Evolutionary conservation across 1,140 invertebrate species (phyloP).

Genomic region (Tigriopus japonicus): DNA sequence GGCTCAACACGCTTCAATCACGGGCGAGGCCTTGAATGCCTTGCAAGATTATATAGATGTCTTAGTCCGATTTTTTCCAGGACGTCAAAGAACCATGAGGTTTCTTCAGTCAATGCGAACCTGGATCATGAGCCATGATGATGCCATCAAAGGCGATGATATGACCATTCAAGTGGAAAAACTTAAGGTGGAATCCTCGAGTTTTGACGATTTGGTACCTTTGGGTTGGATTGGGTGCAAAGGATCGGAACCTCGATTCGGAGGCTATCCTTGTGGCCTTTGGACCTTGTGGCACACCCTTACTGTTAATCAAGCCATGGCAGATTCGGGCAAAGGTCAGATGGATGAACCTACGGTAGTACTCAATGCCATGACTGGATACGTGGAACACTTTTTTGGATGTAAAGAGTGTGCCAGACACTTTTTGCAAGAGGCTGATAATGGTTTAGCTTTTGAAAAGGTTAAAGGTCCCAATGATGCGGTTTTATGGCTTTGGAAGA

Average conservation of each 20-base stretch:
- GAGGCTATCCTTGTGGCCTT: slow-evolving; percentile 86
- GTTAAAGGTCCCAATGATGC: slow-evolving; percentile 47
- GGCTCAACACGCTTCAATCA: slow-evolving; percentile 40
- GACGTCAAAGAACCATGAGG: slow-evolving; percentile 37
- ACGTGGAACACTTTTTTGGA: slow-evolving; percentile 81
- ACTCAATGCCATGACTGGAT: slow-evolving; percentile 60
- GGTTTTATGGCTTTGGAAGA: slow-evolving; percentile 81
- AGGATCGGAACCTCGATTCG: slow-evolving; percentile 43
- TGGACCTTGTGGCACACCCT: slow-evolving; percentile 90
- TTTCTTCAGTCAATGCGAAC: slow-evolving; percentile 38
- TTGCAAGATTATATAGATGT: slow-evolving; percentile 49
- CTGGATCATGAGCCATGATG: slow-evolving; percentile 26
- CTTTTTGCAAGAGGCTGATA: slow-evolving; percentile 64
- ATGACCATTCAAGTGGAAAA: slow-evolving; percentile 22
- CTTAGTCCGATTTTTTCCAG: slow-evolving; percentile 50
- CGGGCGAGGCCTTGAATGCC: slow-evolving; percentile 44
- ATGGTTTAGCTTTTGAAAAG: slow-evolving; percentile 33
- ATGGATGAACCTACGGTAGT: slow-evolving; percentile 36
- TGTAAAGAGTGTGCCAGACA: slow-evolving; percentile 61
- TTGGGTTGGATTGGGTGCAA: slow-evolving; percentile 59
- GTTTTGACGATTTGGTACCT: slow-evolving; percentile 22
- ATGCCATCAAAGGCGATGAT: slow-evolving; percentile 35
- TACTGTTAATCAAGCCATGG: slow-evolving; percentile 51
- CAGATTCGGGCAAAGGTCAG: slow-evolving; percentile 22
- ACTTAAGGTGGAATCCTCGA: not conserved